Base-by-base conservation (phyloP, 2,797 vertebrate genomes). In the Discoglossus pictus region DNA sequence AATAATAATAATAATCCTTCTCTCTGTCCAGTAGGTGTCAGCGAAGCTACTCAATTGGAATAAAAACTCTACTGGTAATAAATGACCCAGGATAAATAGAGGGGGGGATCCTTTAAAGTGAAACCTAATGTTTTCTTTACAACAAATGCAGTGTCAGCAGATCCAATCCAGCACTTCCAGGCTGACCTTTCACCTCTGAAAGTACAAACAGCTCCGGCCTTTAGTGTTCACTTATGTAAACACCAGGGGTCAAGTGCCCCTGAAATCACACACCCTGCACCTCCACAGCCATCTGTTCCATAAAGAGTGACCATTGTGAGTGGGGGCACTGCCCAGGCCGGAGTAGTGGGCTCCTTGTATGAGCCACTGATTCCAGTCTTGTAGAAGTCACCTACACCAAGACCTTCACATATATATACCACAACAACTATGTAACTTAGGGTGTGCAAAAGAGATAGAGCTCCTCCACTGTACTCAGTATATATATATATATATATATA, bases 121-220 rank as follows among this genome's bases (percentile, higher is more conserved):
- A 47, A 47, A 44, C 42, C 17, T 44, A 44, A 47, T 47, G 44
- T 47, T 47, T 47, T 47, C 44, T 47, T 47, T 47, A 23, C 44
- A 10, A 24, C 44, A 13, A 24, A 47, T 47, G 44, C 44, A 47
- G 20, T 47, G 44, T 47, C 44, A 47, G 44, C 44, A 47, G 44
- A 47, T 47, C 20, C 18, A 24, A 11, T 21, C 18, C 44, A 47
- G 44, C 44, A 47, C 44, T 47, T 47, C 44, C 44, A 47, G 8
- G 12, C 6, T 47, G 44, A 24, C 44, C 44, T 47, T 11, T 21
- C 18, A 47, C 44, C 44, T 24, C 3, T 21, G 18, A 20, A 20
- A 47, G 18, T 47, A 47, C 44, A 47, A 18, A 23, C 44, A 47
- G 13, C 44, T 20, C 44, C 11, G 21, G 44, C 44, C 20, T 47